These are phyloP conservation scores for Acanthis flammea DNA, from an alignment of 2,797 vertebrate species.

Conservation along the genomic window DNA sequence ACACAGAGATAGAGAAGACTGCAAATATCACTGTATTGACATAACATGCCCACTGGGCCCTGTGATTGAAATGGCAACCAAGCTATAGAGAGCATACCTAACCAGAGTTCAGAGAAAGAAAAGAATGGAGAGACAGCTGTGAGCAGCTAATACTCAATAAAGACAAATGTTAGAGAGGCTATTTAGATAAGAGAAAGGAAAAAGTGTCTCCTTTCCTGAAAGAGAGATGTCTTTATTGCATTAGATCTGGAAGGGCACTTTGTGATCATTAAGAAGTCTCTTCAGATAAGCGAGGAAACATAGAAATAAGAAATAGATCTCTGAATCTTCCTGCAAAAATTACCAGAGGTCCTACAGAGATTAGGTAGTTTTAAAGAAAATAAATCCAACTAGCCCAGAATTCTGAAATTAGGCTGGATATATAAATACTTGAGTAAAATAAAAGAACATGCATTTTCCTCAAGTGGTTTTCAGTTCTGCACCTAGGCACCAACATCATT, in stretches of 20 bases:
- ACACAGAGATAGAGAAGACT: background rate
- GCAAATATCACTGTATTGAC: constrained; percentile 38
- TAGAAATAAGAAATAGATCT: background rate
- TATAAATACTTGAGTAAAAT: background rate
- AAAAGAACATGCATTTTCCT: accelerated
- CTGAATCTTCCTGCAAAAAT: background rate
- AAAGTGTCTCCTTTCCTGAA: background rate
- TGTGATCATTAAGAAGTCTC: background rate
- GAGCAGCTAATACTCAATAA: background rate
- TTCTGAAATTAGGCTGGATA: background rate
- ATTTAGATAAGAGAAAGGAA: background rate
- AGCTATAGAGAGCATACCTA: background rate
- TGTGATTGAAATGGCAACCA: constrained; percentile 21
- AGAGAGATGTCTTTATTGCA: background rate
- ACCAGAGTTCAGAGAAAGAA: background rate
- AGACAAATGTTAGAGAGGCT: background rate
- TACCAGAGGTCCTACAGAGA: background rate
- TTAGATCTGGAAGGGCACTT: background rate
- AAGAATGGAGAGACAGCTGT: background rate
- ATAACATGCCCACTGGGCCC: background rate
- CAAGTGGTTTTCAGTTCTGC: background rate
- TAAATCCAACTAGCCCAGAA: background rate
- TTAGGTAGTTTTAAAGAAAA: background rate
- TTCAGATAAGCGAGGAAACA: background rate
- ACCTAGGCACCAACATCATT: background rate